Percentiles rank a stretch among this genome's conserved stretches.
Conservation (phyloP, 37 sponge, comb jelly and placozoan species). For the Agelas oroides region DNA sequence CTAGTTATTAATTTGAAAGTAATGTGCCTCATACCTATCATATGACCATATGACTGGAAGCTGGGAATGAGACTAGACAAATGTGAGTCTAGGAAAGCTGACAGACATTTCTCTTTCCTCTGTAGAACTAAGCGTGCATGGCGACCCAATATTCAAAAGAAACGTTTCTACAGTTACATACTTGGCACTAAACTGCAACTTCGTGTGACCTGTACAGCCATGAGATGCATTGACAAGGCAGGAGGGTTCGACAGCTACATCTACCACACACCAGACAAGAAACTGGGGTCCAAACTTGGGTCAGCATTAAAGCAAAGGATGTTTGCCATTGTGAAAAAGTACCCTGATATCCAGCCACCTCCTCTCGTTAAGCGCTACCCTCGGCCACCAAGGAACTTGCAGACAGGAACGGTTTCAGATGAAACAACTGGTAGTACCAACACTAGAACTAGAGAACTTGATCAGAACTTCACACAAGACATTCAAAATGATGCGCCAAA, state of each 20-base stretch:
- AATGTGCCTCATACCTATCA: too few relatives aligned
- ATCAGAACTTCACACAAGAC: too few relatives aligned
- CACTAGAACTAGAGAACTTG: too few relatives aligned
- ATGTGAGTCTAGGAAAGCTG: too few relatives aligned
- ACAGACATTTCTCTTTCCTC: neutral
- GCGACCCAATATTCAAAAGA: slow-evolving; percentile 78
- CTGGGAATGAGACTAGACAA: too few relatives aligned
- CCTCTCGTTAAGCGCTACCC: slow-evolving; percentile 12
- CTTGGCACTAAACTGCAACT: slow-evolving; percentile 45
- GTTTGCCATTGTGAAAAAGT: slow-evolving; percentile 24
- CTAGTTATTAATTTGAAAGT: too few relatives aligned
- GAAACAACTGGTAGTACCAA: too few relatives aligned
- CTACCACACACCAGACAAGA: slow-evolving; percentile 78
- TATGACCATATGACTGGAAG: too few relatives aligned
- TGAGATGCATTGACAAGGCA: slow-evolving; percentile 89
- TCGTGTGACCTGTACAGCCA: slow-evolving; percentile 67
- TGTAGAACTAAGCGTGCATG: slow-evolving; percentile 73
- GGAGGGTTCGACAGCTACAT: slow-evolving; percentile 89
- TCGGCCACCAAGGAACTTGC: slow-evolving; percentile 12
- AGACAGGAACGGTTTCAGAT: too few relatives aligned
- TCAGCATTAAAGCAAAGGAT: slow-evolving; percentile 62
- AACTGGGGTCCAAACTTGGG: slow-evolving; percentile 74
- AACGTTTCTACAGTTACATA: slow-evolving; percentile 70
- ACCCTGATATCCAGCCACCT: slow-evolving; percentile 14
- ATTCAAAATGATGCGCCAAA: too few relatives aligned